phyloP scores from a whole-genome alignment of 2,797 vertebrate genomes.

The Orestias chungarensis region DNA sequence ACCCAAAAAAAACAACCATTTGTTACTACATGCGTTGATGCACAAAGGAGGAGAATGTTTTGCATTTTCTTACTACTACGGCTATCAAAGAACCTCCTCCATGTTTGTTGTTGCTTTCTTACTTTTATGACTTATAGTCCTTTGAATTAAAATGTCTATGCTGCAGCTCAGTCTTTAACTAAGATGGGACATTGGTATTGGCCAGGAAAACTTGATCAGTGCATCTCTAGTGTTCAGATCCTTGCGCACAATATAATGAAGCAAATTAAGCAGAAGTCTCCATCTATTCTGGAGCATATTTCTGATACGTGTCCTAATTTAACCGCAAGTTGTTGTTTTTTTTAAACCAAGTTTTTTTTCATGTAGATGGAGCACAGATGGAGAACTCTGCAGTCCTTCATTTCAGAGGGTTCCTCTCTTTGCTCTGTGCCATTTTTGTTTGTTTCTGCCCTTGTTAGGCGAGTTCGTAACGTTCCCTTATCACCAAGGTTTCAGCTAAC shows the following conservation, averaged over 20 bases:
- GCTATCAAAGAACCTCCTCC: not conserved
- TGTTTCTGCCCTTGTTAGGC: conserved; percentile 3
- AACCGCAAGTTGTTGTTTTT: too few relatives aligned
- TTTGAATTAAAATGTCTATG: not conserved
- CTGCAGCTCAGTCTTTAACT: not conserved
- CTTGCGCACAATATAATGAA: not conserved
- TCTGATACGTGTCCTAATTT: not conserved
- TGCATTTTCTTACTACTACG: not conserved
- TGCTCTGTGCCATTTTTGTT: conserved; percentile 9
- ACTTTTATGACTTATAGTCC: not conserved
- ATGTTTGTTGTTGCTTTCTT: not conserved
- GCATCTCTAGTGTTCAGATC: conserved; percentile 4
- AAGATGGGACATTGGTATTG: not conserved
- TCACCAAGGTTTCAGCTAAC: conserved; percentile 15
- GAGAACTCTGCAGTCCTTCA: conserved; percentile 8
- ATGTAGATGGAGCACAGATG: not conserved
- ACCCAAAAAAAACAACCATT: not conserved
- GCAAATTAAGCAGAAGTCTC: conserved; percentile 8
- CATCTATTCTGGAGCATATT: not conserved
- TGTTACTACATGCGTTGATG: not conserved
- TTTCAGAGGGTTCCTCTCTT: conserved; percentile 15
- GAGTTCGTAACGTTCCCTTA: conserved; percentile 15
- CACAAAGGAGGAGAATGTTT: not conserved
- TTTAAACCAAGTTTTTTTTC: not conserved
- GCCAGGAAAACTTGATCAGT: not conserved